Conservation (phyloP, 1,140 invertebrate species). For the Microplitis mediator region DNA sequence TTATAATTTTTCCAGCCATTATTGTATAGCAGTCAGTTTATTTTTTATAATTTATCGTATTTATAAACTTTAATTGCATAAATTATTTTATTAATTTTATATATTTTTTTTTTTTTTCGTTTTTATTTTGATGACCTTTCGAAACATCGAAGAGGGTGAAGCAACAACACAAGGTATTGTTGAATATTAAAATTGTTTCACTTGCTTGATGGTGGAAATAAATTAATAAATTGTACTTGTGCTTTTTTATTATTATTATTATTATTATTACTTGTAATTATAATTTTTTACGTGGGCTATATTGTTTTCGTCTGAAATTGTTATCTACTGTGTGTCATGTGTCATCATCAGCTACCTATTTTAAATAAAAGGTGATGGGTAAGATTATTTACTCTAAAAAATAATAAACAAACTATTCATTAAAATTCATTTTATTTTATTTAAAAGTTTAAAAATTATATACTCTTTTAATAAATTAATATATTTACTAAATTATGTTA, state of each 20-base stretch:
- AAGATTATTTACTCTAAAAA: background rate
- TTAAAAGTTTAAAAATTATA: background rate
- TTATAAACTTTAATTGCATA: conserved; percentile 26
- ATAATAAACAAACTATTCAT: background rate
- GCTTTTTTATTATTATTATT: background rate
- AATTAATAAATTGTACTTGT: background rate
- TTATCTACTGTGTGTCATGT: background rate
- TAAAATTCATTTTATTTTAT: background rate
- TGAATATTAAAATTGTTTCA: conserved; percentile 37
- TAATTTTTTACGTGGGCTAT: background rate
- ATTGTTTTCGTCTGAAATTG: background rate
- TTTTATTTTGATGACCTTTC: conserved; percentile 44
- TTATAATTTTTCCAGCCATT: background rate
- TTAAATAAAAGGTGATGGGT: conserved; percentile 15
- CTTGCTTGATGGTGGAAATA: background rate
- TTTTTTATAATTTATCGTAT: conserved; percentile 19
- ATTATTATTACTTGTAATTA: background rate
- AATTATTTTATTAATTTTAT: conserved; percentile 37
- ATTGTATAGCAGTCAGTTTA: background rate
- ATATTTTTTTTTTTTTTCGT: conserved; percentile 51
- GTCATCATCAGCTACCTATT: background rate
- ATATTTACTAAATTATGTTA: background rate
- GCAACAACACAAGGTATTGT: conserved; percentile 52
- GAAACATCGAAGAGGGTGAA: conserved; percentile 53
- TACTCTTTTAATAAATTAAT: background rate